These are phyloP conservation scores for Artibeus lituratus DNA, from an alignment of 2,797 vertebrate species.

Conservation along the genomic window DNA sequence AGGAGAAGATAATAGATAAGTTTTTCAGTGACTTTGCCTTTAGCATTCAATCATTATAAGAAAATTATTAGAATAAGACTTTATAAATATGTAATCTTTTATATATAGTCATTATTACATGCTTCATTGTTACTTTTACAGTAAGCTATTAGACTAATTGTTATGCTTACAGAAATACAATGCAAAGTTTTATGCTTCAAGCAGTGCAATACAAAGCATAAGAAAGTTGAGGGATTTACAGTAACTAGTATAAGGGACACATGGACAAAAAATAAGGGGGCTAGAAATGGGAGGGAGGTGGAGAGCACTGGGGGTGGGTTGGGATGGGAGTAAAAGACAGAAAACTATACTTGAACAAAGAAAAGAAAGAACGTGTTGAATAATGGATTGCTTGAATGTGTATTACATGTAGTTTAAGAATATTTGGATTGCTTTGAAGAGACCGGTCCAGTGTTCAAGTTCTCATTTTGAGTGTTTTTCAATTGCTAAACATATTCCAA, in stretches of 20 bases:
- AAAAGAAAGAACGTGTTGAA: not conserved
- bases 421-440: conserved; percentile 12
- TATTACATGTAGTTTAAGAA: conserved; percentile 19
- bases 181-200: not conserved
- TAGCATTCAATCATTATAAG: not conserved
- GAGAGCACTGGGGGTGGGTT: too few species aligned
- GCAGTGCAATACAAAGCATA: conserved; percentile 1
- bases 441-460: not conserved
- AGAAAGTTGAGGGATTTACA: not conserved
- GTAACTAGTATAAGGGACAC: too few species aligned
- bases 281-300: too few species aligned
- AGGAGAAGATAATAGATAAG: not conserved
- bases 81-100: not conserved
- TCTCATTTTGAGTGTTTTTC: conserved; percentile 32
- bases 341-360: too few species aligned
- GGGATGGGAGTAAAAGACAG: too few species aligned
- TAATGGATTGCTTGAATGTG: conserved; percentile 25
- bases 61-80: conserved; percentile 35
- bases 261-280: too few species aligned
- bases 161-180: not conserved
- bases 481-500: not conserved
- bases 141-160: not conserved
- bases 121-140: conserved; percentile 10
- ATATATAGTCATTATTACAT: not conserved
- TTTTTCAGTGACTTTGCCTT: conserved; percentile 30